These are phyloP conservation scores for Acanthosepion pharaonis DNA, from an alignment of 2,888 invertebrate genomes.

Conservation along the genomic window DNA sequence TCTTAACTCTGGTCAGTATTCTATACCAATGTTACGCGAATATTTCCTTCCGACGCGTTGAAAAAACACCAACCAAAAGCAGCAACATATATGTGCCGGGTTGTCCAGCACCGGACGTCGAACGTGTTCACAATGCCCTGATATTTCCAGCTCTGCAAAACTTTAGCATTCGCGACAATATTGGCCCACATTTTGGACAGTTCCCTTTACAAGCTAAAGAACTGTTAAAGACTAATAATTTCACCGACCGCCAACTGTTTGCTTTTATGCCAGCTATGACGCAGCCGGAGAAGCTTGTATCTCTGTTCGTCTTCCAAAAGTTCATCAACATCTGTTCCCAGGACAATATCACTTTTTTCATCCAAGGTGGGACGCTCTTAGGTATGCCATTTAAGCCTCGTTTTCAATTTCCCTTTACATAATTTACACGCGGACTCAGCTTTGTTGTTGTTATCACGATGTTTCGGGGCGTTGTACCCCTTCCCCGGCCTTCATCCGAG, in stretches of 20 bases:
- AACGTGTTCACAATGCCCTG: neutral
- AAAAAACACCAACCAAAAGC: neutral
- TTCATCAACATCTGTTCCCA: conserved; percentile 35
- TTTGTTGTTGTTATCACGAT: too few relatives aligned
- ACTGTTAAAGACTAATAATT: neutral
- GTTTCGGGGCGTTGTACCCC: too few relatives aligned
- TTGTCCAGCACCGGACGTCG: neutral
- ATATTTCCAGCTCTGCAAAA: neutral
- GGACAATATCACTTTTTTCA: conserved; percentile 40
- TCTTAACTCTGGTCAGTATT: neutral
- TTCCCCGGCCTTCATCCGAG: too few relatives aligned
- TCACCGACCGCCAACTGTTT: neutral
- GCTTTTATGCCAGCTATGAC: neutral
- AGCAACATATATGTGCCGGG: too few relatives aligned
- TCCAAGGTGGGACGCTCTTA: conserved; percentile 34
- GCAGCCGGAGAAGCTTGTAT: neutral
- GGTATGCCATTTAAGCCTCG: neutral
- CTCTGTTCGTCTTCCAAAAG: conserved; percentile 36
- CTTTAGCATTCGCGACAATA: neutral
- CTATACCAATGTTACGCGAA: neutral
- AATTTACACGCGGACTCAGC: too few relatives aligned
- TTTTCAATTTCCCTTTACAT: neutral
- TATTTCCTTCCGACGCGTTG: neutral
- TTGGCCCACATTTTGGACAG: neutral
- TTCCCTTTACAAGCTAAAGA: neutral